Evolutionary conservation across 2,797 vertebrate genomes (phyloP).

Genomic region (Dendrocincla fuliginosa): DNA sequence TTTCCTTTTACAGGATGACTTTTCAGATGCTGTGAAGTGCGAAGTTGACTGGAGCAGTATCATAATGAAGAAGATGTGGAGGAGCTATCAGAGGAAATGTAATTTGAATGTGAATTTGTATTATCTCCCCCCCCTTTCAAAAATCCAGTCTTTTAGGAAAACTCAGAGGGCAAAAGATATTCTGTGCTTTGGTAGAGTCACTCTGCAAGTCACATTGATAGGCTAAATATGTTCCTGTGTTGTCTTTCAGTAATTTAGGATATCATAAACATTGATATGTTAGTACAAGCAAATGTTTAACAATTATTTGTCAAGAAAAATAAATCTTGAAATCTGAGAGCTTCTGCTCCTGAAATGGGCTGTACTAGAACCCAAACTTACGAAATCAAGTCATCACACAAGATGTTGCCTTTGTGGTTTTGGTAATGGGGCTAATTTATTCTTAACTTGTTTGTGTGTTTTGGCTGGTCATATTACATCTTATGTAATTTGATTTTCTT

Average conservation of each 20-base stretch:
- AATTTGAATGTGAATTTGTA: not conserved
- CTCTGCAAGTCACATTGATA: not conserved
- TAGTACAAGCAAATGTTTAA: not conserved
- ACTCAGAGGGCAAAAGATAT: not conserved
- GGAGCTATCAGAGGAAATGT: not conserved
- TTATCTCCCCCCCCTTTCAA: fast-evolving
- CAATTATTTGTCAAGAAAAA: slow-evolving; percentile 3
- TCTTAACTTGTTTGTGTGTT: slow-evolving; percentile 60
- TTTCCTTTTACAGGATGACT: slow-evolving; percentile 13
- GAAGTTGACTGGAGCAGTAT: not conserved
- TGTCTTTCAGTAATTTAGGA: not conserved
- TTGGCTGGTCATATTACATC: slow-evolving; percentile 48
- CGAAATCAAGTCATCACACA: not conserved
- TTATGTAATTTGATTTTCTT: slow-evolving; percentile 51
- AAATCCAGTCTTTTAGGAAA: not conserved
- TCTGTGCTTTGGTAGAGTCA: not conserved
- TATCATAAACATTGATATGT: not conserved
- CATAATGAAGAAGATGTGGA: not conserved
- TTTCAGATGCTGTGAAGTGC: not conserved
- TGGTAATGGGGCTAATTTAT: slow-evolving; percentile 39
- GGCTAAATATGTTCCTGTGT: not conserved
- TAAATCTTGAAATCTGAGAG: not conserved
- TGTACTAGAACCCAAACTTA: not conserved
- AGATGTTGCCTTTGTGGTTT: slow-evolving; percentile 57
- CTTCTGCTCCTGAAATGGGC: not conserved